Conservation (phyloP, 2,888 invertebrate species). For the Acrocyrtus sp. region DNA sequence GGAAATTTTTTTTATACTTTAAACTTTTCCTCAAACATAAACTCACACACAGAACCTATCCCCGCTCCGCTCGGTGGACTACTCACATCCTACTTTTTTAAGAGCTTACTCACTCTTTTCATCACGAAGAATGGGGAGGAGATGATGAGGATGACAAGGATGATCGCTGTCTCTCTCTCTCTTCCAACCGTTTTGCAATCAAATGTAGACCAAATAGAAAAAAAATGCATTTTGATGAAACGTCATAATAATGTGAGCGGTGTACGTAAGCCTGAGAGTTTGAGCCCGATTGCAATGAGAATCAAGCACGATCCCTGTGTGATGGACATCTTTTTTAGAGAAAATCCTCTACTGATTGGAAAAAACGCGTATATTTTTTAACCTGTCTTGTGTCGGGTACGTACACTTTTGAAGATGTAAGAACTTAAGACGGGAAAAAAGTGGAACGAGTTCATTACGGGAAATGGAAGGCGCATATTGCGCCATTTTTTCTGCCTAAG, state of each 20-base stretch:
- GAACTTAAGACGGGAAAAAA: too few relatives aligned
- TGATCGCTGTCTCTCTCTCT: too few relatives aligned
- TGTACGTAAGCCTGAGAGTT: too few relatives aligned
- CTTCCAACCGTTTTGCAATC: slow-evolving; percentile 17
- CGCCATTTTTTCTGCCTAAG: too few relatives aligned
- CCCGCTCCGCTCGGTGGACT: not conserved
- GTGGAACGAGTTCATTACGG: too few relatives aligned
- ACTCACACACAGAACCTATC: not conserved
- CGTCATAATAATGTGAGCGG: not conserved
- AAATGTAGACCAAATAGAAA: slow-evolving; percentile 5
- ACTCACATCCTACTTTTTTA: not conserved
- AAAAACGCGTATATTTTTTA: not conserved
- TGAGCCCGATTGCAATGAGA: too few relatives aligned
- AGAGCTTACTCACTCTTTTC: not conserved
- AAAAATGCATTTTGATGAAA: not conserved
- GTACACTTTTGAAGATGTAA: too few relatives aligned
- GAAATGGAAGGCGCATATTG: too few relatives aligned
- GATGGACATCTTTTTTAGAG: too few relatives aligned
- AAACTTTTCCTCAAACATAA: slow-evolving; percentile 36
- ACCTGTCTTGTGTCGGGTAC: not conserved
- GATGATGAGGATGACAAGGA: not conserved
- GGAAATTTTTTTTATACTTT: slow-evolving; percentile 37
- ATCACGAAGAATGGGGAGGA: not conserved
- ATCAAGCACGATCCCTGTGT: too few relatives aligned
- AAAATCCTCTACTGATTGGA: too few relatives aligned